Conservation (phyloP, 2,797 vertebrate genomes). For the Pempheris klunzingeri region DNA sequence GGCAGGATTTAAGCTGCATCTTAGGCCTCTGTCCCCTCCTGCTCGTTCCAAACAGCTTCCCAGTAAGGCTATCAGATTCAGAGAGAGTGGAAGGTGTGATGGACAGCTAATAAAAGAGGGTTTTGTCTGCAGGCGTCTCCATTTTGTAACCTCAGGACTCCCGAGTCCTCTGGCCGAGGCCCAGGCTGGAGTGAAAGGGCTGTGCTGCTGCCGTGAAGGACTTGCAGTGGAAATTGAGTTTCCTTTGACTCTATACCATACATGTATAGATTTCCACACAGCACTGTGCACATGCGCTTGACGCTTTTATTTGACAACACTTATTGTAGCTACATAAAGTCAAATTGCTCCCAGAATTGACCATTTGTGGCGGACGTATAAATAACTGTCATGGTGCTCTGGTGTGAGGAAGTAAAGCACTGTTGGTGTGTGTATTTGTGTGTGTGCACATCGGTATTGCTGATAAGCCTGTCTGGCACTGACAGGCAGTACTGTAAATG, state of each 20-base stretch:
- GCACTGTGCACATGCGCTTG: neutral
- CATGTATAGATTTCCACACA: constrained; percentile 10
- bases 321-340: neutral
- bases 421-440: neutral
- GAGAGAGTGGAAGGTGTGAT: constrained; percentile 77
- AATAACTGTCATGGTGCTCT: constrained; percentile 6
- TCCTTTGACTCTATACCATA: constrained; percentile 36
- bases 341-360: constrained; percentile 2
- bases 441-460: constrained; percentile 27
- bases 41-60: constrained; percentile 46
- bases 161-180: constrained; percentile 70
- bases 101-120: constrained; percentile 77
- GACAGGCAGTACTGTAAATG: constrained; percentile 53
- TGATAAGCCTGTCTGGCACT: constrained; percentile 56
- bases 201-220: constrained; percentile 58
- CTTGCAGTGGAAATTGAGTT: constrained; percentile 51
- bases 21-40: constrained; percentile 30
- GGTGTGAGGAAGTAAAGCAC: constrained; percentile 21
- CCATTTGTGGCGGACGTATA: constrained; percentile 4
- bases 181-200: constrained; percentile 76
- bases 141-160: constrained; percentile 83
- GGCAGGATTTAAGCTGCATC: constrained; percentile 63
- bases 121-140: constrained; percentile 80
- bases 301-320: neutral
- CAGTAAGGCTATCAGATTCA: constrained; percentile 74